These are phyloP conservation scores for Taphrorychus bicolor DNA, from an alignment of 2,888 invertebrate genomes.

Conservation along the genomic window DNA sequence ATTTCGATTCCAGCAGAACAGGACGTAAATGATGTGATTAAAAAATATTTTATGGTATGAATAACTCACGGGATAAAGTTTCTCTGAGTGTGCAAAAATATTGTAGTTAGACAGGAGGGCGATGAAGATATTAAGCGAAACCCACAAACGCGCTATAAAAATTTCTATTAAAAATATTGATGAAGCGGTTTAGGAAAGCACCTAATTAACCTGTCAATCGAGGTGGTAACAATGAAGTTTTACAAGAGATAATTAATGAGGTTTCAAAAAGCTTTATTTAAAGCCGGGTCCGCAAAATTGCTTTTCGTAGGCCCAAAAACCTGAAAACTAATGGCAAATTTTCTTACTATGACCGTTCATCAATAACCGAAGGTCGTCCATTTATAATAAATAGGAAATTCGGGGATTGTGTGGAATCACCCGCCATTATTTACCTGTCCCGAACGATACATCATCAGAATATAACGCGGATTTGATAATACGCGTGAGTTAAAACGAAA, in stretches of 20 bases:
- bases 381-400: constrained; percentile 22
- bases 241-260: constrained; percentile 20
- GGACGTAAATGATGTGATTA: not conserved
- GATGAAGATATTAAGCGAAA: not conserved
- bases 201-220: constrained; percentile 18
- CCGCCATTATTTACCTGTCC: constrained; percentile 19
- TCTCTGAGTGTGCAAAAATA: too few relatives aligned
- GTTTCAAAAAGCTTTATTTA: constrained; percentile 16
- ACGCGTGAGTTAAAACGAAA: constrained; percentile 11
- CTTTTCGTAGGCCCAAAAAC: constrained; percentile 12
- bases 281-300: constrained; percentile 8
- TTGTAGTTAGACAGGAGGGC: not conserved
- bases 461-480: constrained; percentile 14
- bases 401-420: constrained; percentile 1
- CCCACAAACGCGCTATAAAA: not conserved
- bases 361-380: constrained; percentile 20
- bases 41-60: not conserved
- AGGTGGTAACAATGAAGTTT: constrained; percentile 5
- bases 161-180: constrained; percentile 7
- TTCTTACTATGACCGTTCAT: constrained; percentile 14
- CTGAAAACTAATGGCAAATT: constrained; percentile 17
- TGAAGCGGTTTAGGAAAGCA: constrained; percentile 11
- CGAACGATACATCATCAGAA: constrained; percentile 11
- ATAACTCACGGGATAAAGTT: not conserved
- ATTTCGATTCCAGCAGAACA: not conserved